A percentile compares a stretch with the other conserved stretches of the same genome.
Conservation (phyloP, 2,888 invertebrate genomes). For the Falcaria lacertinaria region DNA sequence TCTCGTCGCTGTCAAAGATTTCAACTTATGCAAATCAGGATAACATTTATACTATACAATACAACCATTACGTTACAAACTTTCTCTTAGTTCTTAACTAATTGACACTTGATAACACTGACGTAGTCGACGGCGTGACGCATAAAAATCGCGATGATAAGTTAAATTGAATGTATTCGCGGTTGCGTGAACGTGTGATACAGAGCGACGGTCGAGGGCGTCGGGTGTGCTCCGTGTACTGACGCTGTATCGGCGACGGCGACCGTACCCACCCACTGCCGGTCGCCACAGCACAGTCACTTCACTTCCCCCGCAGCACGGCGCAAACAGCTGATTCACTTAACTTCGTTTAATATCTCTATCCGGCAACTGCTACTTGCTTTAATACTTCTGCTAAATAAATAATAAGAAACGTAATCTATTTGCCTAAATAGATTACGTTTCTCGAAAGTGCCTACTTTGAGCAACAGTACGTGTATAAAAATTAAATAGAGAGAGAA, state of each 20-base stretch:
- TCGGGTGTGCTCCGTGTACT: slow-evolving; percentile 60
- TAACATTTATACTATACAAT: slow-evolving; percentile 3
- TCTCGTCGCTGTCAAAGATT: slow-evolving; percentile 36
- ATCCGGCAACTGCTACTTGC: no score
- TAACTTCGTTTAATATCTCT: slow-evolving; percentile 14
- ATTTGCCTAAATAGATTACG: no score
- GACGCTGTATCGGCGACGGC: slow-evolving; percentile 42
- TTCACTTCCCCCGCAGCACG: slow-evolving; percentile 48
- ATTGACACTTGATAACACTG: slow-evolving; percentile 16
- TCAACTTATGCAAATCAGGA: slow-evolving; percentile 9
- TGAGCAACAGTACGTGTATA: no score
- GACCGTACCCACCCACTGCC: slow-evolving; percentile 25
- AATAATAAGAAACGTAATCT: no score
- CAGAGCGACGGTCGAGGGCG: slow-evolving; percentile 35
- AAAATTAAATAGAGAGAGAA: no score
- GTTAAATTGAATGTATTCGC: slow-evolving; percentile 21
- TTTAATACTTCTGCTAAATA: no score
- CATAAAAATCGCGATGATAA: slow-evolving; percentile 42
- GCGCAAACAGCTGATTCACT: slow-evolving; percentile 66
- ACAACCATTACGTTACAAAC: slow-evolving; percentile 4
- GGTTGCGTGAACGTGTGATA: slow-evolving; percentile 24
- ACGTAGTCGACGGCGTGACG: slow-evolving; percentile 23
- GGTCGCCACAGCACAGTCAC: slow-evolving; percentile 35
- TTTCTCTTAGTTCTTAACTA: neutral
- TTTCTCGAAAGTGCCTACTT: no score